Conservation (phyloP, 2,888 invertebrate genomes). For the Xylota segnis region DNA sequence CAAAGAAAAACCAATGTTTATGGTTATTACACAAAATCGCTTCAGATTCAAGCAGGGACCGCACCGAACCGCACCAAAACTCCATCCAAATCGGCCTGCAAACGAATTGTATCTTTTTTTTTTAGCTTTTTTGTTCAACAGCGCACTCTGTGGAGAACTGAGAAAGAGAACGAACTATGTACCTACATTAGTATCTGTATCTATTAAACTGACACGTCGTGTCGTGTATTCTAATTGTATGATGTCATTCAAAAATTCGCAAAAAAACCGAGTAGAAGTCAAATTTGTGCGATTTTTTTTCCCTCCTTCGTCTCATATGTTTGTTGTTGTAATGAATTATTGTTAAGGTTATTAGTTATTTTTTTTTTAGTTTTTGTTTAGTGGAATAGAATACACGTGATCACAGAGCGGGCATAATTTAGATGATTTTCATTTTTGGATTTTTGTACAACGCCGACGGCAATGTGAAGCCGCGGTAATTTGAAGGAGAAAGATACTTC, state of each 20-base stretch:
- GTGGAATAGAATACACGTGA: slow-evolving; percentile 57
- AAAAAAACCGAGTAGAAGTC: slow-evolving; percentile 31
- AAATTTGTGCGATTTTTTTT: slow-evolving; percentile 49
- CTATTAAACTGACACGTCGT: slow-evolving; percentile 55
- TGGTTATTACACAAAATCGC: slow-evolving; percentile 25
- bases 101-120: slow-evolving; percentile 28
- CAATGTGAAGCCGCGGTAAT: slow-evolving; percentile 37
- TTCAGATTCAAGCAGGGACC: background rate
- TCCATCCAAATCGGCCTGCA: slow-evolving; percentile 8
- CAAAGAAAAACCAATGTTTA: slow-evolving; percentile 1
- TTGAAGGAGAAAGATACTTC: slow-evolving; percentile 12
- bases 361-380: slow-evolving; percentile 32
- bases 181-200: slow-evolving; percentile 24
- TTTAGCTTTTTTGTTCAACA: background rate
- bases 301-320: background rate
- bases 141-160: background rate
- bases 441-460: slow-evolving; percentile 43
- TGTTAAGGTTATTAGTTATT: slow-evolving; percentile 2
- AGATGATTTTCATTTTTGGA: slow-evolving; percentile 34
- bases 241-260: slow-evolving; percentile 71
- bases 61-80: background rate
- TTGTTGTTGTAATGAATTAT: slow-evolving; percentile 41
- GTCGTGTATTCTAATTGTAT: slow-evolving; percentile 66
- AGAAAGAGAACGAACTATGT: slow-evolving; percentile 34
- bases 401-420: slow-evolving; percentile 56